Conservation (phyloP, 2,888 invertebrate species). For the Stenoptilia bipunctidactyla region DNA sequence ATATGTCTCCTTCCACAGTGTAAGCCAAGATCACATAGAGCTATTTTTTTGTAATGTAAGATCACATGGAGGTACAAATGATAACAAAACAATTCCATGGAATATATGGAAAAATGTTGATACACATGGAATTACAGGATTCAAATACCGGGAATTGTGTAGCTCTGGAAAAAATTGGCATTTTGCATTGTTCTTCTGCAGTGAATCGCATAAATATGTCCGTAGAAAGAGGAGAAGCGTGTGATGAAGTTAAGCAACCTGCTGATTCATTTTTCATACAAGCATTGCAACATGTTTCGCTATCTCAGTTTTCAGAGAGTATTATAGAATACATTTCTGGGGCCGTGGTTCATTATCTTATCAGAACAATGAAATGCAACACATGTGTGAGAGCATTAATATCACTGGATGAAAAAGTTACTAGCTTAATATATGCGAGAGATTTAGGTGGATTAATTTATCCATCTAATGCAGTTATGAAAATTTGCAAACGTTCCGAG, state of each 20-base stretch:
- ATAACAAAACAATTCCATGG: constrained; percentile 4
- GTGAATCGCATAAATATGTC: constrained; percentile 5
- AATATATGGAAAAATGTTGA: constrained; percentile 5
- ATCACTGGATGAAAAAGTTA: constrained; percentile 2
- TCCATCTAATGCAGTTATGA: constrained; percentile 10
- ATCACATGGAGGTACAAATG: constrained; percentile 8
- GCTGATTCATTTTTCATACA: background rate
- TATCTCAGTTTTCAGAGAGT: constrained; percentile 7
- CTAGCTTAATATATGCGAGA: constrained; percentile 7
- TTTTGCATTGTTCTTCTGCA: constrained; percentile 5
- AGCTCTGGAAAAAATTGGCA: constrained; percentile 2
- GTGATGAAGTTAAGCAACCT: background rate
- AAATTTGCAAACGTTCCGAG: constrained; percentile 12
- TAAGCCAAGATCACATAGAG: too few relatives aligned
- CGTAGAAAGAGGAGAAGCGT: constrained; percentile 1
- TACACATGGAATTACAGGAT: constrained; percentile 3
- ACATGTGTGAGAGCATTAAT: constrained; percentile 8
- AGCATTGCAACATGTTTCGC: background rate
- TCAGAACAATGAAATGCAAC: constrained; percentile 5
- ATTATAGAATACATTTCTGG: constrained; percentile 9
- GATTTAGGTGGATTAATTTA: constrained; percentile 11
- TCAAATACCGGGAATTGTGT: constrained; percentile 2
- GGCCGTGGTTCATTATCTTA: constrained; percentile 4
- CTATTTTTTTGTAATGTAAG: constrained; percentile 8
- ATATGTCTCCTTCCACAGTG: constrained; percentile 4